Conservation (phyloP, 2,888 invertebrate genomes). For the Celastrina argiolus region DNA sequence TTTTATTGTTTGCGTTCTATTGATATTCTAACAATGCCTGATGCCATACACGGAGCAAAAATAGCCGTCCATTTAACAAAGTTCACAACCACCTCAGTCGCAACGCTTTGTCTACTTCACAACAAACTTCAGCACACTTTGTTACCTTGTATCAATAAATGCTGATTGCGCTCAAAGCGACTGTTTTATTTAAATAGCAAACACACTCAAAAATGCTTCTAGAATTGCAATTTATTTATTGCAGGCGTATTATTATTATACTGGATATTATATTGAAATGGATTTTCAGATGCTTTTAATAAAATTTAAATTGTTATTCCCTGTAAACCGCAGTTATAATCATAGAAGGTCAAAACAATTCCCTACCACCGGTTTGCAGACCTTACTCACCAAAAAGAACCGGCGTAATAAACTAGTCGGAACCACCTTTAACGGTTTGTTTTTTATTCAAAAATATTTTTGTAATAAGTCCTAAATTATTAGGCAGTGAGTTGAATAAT, state of each 20-base stretch:
- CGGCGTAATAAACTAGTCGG: too few relatives aligned
- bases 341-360: too few relatives aligned
- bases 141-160: conserved; percentile 12
- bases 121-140: conserved; percentile 14
- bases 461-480: too few relatives aligned
- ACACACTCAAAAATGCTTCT: too few relatives aligned
- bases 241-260: neutral
- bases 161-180: neutral
- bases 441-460: too few relatives aligned
- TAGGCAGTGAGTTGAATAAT: too few relatives aligned
- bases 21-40: neutral
- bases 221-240: neutral
- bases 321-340: too few relatives aligned
- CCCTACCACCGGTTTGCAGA: too few relatives aligned
- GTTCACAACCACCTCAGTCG: conserved; percentile 13
- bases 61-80: neutral
- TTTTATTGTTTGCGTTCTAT: neutral
- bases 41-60: conserved; percentile 1
- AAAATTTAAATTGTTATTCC: too few relatives aligned
- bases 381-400: too few relatives aligned
- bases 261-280: neutral
- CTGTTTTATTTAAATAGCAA: conserved; percentile 8
- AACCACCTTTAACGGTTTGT: too few relatives aligned
- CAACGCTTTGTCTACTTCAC: conserved; percentile 8
- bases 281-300: too few relatives aligned